Percentiles rank a stretch among this genome's conserved stretches.
Evolutionary conservation across 1,140 invertebrate genomes (phyloP).

Genomic region (Argopecten irradians): DNA sequence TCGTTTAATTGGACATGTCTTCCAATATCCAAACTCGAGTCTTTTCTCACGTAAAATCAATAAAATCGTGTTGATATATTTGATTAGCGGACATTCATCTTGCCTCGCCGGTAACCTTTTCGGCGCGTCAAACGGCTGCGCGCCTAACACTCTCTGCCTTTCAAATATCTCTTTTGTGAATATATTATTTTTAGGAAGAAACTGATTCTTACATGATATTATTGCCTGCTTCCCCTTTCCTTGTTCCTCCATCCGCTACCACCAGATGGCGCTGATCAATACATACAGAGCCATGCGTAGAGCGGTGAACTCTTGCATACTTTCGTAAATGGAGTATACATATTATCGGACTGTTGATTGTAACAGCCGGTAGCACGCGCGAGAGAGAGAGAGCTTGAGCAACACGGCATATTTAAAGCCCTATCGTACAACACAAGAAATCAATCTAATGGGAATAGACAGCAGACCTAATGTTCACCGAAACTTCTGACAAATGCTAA

Average conservation of each 20-base stretch:
- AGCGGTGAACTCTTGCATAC: constrained; percentile 20
- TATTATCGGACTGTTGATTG: constrained; percentile 22
- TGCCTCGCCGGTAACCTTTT: background rate
- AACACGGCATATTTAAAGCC: background rate
- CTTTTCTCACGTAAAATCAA: background rate
- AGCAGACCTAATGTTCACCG: background rate
- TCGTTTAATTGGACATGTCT: background rate
- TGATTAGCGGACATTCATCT: background rate
- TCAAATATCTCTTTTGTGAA: background rate
- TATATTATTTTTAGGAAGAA: background rate
- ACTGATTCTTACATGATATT: background rate
- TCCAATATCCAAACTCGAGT: background rate
- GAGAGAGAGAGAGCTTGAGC: constrained; percentile 11
- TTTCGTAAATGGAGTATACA: constrained; percentile 22
- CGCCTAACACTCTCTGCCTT: background rate
- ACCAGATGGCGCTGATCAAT: constrained; percentile 14
- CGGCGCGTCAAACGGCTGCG: background rate
- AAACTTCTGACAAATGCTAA: constrained; percentile 17
- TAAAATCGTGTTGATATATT: constrained; percentile 4
- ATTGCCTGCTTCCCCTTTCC: background rate
- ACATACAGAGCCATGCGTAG: constrained; percentile 7
- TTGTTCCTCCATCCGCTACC: background rate
- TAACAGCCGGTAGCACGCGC: constrained; percentile 19
- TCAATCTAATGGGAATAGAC: constrained; percentile 12
- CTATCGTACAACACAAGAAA: constrained; percentile 10